Percentiles rank a stretch among this genome's conserved stretches.
These are phyloP conservation scores for Bothrops alternatus DNA, from an alignment of 2,797 vertebrate genomes.

Conservation along the genomic window DNA sequence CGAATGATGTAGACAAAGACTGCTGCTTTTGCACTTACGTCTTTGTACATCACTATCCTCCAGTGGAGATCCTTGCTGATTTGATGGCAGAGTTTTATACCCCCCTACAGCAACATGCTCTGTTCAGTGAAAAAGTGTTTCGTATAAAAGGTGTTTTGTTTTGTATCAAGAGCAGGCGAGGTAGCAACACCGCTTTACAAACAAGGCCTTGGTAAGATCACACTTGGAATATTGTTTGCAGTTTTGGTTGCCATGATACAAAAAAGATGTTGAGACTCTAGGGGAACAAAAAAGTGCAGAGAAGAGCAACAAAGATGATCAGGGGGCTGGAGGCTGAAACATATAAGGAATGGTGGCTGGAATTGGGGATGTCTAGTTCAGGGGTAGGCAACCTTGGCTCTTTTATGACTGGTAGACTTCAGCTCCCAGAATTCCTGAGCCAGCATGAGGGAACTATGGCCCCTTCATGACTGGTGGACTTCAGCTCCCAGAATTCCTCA, in stretches of 20 bases:
- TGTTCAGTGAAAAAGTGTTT: neutral
- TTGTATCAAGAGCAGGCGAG: neutral
- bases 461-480: too few relatives aligned
- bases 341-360: fast-evolving
- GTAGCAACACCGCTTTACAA: neutral
- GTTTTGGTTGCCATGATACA: neutral
- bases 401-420: too few relatives aligned
- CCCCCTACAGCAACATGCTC: neutral
- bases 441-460: too few relatives aligned
- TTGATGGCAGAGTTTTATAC: neutral
- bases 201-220: neutral
- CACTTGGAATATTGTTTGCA: neutral
- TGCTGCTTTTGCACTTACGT: conserved; percentile 26
- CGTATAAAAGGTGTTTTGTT: neutral
- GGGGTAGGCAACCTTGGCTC: too few relatives aligned
- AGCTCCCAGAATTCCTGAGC: too few relatives aligned
- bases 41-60: conserved; percentile 2
- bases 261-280: neutral
- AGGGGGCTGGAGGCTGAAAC: neutral
- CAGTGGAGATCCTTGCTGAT: neutral
- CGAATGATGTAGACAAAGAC: neutral
- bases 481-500: too few relatives aligned
- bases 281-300: neutral
- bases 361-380: neutral
- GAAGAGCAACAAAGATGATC: neutral